Evolutionary conservation across 92 coral and sea anemone species (phyloP), one percentile per base, ranked within the genome.

Genomic region (Epizoanthus scotinus): DNA sequence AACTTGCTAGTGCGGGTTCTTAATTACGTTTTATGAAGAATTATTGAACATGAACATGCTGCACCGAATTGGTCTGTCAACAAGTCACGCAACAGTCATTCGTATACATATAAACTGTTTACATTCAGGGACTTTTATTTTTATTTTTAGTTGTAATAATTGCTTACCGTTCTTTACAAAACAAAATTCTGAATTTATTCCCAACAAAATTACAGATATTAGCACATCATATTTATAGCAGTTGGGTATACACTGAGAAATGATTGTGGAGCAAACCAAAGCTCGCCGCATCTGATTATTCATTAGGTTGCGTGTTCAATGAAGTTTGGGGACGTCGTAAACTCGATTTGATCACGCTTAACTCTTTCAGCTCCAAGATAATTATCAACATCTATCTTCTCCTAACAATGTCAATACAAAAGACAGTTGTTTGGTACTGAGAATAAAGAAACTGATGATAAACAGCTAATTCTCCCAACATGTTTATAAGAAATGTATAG

Each of bases 1-100:
- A 60, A 60, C 66, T 60, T 60, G n/a, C 66, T 60, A 60, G 66
- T 60, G 66, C 65, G 65, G 65, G 65, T 60, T 60, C 65, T 60
- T 60, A 0, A 60, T 60, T 60, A n/a, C 66, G n/a, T 3, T 60
- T 60, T 60, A 60, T 60, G 20, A 60, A 60, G 2, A 60, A 60
- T n/a, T 60, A 60, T n/a, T 60, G 66, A 60, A 60, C 31, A 24
- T 60, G 20, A 60, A 60, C 2, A 60, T 60, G 66, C 66, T 60
- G 66, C 66, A 60, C 66, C 66, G 31, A 0, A 60, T 28, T 60
- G 24, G 66, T 60, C 66, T 24, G 31, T 60, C 66, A 60, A 60
- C 40, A 34, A 60, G 66, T 60, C 66, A 20, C 31, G 66, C 66
- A 60, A 60, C 66, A 60, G 20, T 60, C 66, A 60, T 60, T 20